Base-by-base conservation (phyloP, 2,888 invertebrate species). In the Auanema sp. region DNA sequence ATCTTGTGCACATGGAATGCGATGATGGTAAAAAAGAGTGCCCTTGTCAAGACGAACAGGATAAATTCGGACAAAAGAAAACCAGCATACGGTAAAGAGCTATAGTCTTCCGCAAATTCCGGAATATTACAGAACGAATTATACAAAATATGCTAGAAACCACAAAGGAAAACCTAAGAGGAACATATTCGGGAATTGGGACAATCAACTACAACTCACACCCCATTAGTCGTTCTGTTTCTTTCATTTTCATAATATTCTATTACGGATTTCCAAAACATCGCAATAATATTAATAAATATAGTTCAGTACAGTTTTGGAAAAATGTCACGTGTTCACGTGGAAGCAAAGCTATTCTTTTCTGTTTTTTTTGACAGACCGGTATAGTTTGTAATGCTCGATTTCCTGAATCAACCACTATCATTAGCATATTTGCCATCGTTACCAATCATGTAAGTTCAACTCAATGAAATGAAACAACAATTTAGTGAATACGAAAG, bases 1-100 rank as follows among this genome's bases (percentile, higher is more conserved):
- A 74, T 51, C 53, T 69, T 24, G 62, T 69, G 21, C 74, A 74
- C 44, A 64, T 74, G 33, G 74, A 74, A 57, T 74, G 74, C 49
- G 62, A 49, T 42, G 51, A 40, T 18, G 60, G 60, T 4, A 8
- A 8, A 1, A 25, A 51, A 14, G 21, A 18, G 16, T 62, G 62
- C 16, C 24, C 41, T 41, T 55, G 55, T 23, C 16, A 55, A 24
- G 16, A 8, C 14, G 41, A n/a, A 33, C 4, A 21, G 2, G 16
- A 16, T 12, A 23, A 23, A 14, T 8, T n/a, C 3, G 24, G 18
- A 52, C 16, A 21, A 18, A 14, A 14, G 14, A 14, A n/a, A 24
- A 16, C 18, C n/a, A n/a, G 6, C 3, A 16, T 16, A 52, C 52
- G 10, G 52, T 21, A 18, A 52, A 5, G 52, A 21, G 10, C 12